These are phyloP conservation scores for Drosophila grimshawi DNA, from an alignment of 1,140 invertebrate genomes.

Conservation along the genomic window DNA sequence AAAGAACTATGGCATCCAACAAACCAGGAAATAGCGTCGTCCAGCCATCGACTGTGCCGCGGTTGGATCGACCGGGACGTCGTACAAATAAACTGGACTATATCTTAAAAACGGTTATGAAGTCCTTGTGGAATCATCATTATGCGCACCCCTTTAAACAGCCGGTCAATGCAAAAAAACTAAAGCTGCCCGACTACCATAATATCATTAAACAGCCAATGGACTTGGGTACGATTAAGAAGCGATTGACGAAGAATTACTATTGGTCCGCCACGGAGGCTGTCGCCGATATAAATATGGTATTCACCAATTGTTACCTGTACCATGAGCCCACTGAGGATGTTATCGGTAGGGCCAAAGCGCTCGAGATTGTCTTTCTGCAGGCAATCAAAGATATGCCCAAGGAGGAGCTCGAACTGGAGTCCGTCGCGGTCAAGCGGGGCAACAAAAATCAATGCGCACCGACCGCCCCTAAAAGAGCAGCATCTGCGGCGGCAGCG, in stretches of 20 bases:
- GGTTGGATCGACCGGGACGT: conserved; percentile 90
- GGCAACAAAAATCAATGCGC: conserved; percentile 88
- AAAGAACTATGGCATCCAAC: conserved; percentile 72
- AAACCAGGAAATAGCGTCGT: conserved; percentile 90
- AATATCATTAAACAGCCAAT: conserved; percentile 98
- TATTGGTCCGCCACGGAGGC: conserved; percentile 98
- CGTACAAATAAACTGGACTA: conserved; percentile 97
- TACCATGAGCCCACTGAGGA: conserved; percentile 99
- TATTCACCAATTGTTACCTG: conserved; percentile 99
- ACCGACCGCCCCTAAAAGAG: conserved; percentile 20
- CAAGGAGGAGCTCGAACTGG: conserved; percentile 94
- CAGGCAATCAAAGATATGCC: conserved; percentile 97
- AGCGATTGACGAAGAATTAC: conserved; percentile 97
- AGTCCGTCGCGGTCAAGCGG: conserved; percentile 89
- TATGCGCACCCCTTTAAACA: conserved; percentile 99
- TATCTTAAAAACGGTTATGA: conserved; percentile 96
- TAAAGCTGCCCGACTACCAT: conserved; percentile 99
- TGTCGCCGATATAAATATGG: conserved; percentile 98
- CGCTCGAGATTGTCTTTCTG: conserved; percentile 97
- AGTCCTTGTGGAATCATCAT: conserved; percentile 98
- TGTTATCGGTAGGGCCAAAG: conserved; percentile 99
- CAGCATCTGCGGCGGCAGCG: conserved; percentile 64
- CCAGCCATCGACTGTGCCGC: conserved; percentile 91
- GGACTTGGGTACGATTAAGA: conserved; percentile 99
- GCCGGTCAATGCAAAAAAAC: conserved; percentile 97